Base-by-base conservation (phyloP, 30 jellyfish, hydroid and myxozoan genomes). In the Aurelia sp. region DNA sequence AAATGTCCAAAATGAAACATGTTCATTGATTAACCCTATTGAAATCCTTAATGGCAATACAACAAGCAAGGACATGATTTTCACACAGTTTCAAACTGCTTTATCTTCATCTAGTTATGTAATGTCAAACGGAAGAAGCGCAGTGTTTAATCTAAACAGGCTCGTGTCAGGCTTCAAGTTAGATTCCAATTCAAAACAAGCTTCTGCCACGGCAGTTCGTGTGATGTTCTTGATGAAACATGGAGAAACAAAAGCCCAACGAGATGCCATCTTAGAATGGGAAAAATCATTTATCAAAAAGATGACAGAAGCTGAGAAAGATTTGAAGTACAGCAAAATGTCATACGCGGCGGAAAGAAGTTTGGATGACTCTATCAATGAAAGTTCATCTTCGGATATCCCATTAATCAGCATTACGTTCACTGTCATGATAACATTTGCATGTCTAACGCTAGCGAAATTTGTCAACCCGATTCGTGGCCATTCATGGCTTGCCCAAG, bases 351-450 rank as follows among this genome's bases (percentile, higher is more conserved):
- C 93, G 0, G 86, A 76, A 51, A 86, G 95, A 64, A 74, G 90
- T 22, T 18, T 67, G 82, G 95, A 86, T 64, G 95, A 86, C 55
- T 58, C 95, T 4, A 75, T 74, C 0, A 40, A 63, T 18, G 95
- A 67, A 27, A 86, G 95, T 55, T 50, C 95, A 17, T 73, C 86
- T n/a, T 19, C 69, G 62, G 95, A 86, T 57, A 58, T 61, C 13
- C 50, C 75, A 12, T 59, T 80, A 30, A 81, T 91, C 2, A 53
- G 93, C 47, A 78, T 91, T 5, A 50, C 98, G 17, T 84, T 91
- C 66, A 63, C 92, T 24, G 64, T 91, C 6, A 91, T 91, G 98
- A 77, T 70, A 4, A 91, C 92, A 52, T 85, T 91, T 75, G 73
- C 92, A 40, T 59, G 91, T 61, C 71, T 81, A 13, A 55, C 62